Evolutionary conservation across 2,797 vertebrate species (phyloP), one percentile per base, ranked within the genome.

Genomic region (Melanotaenia trifasciata): DNA sequence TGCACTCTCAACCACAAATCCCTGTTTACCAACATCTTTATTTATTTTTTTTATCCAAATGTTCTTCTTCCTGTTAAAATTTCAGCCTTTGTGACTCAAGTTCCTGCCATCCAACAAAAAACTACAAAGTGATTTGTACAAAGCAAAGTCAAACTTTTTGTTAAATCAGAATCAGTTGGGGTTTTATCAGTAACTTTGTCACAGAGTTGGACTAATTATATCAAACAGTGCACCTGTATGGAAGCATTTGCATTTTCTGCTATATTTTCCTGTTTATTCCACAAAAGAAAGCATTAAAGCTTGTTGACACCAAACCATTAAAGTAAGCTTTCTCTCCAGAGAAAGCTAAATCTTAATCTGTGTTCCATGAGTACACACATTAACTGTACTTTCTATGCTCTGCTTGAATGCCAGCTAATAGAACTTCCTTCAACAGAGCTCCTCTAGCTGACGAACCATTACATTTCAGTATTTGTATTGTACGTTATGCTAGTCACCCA

Each of bases 191-290:
- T 10, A 10, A 50, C 9, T 50, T 50, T 14, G 30, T 14, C 24
- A 50, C 9, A 35, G 40, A 58, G 16, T 11, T 64, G 64, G 40
- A 64, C 3, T 65, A 40, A 59, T 38, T 72, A 18, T 2, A 32
- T 32, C 24, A 38, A 13, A 10, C 28, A 26, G 51, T n/a, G 43
- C 53, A 64, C 16, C 53, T 58, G 6, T 32, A 20, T 9, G 22
- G 33, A 33, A 59, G 5, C 63, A 40, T 51, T 28, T 54, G 1
- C 11, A 24, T 13, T 13, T 30, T 33, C n/a, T 33, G 32, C 32
- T 8, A 33, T 7, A 33, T 8, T 1, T 33, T 33, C 47, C 32
- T 66, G 32, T 40, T 28, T 54, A 54, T 54, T 28, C 51, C 24
- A 54, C 14, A 5, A 28, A 43, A 13, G 13, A 40, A 43, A 50